Base-by-base conservation (phyloP, 2,888 invertebrate species). In the Eledone cirrhosa region DNA sequence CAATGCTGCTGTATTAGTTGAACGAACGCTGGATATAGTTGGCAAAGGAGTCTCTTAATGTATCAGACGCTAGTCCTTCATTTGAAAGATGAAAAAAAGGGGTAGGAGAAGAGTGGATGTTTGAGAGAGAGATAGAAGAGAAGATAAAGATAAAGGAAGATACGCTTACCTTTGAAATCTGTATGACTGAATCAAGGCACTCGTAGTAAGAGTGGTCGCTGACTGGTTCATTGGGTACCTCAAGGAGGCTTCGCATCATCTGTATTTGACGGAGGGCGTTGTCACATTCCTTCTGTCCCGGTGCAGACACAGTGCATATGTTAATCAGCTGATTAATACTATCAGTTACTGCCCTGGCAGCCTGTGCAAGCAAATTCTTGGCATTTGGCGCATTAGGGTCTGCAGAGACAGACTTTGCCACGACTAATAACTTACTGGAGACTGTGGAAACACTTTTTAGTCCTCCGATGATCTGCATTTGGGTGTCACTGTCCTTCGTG, bases 261-360 rank as follows among this genome's bases (percentile, higher is more conserved):
- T 92, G 87, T 80, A 99, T 97, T 90, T 96, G 95, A 82, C 98
- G 93, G 78, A 98, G 94, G 0, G 98, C 98, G 84, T 96, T 97
- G 89, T 97, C 97, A 91, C 99, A 99, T 89, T 99, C 98, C 90
- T 96, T 96, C 92, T 98, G 97, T 0, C 98, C 97, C 0, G 98
- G 98, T 0, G 97, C 96, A 0, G 96, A 96, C 53, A 94, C 94
- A 1, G 96, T 96, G 80, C 90, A 90, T 8, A 95, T 94, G 90
- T 95, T 95, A 84, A 98, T 95, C 81, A 98, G 92, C 85, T 95
- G 93, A 90, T 98, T 98, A 84, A 98, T 96, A 90, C 95, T 95
- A 84, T 97, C 97, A 0, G 96, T 97, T 74, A 97, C 97, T 14
- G 95, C 95, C 92, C 92, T 93, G 0, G 96, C 97, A 53, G 97